phyloP scores from a whole-genome alignment of 2,113 vertebrate species.

The Microcebus jonahi region DNA sequence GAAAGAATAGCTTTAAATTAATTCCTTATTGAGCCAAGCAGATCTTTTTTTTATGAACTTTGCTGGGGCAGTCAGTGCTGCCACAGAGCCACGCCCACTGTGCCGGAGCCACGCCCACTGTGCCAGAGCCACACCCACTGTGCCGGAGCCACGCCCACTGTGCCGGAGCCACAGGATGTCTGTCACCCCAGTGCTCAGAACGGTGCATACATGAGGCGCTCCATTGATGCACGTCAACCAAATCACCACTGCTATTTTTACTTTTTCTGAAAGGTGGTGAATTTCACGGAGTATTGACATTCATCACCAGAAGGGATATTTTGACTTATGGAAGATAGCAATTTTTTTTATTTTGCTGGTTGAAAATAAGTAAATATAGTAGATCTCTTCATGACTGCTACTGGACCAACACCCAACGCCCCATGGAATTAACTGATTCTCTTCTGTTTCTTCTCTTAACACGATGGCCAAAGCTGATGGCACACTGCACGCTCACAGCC shows the following conservation, averaged over 20 bases:
- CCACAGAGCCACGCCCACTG: background rate
- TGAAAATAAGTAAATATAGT: background rate
- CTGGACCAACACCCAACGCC: background rate
- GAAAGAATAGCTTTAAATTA: slow-evolving; percentile 33
- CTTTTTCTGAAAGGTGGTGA: background rate
- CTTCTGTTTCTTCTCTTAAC: background rate
- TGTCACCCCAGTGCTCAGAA: no score
- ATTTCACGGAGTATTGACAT: background rate
- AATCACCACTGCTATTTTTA: background rate
- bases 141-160: background rate
- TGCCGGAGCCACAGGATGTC: background rate
- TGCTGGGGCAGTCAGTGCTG: background rate
- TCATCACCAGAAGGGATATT: background rate
- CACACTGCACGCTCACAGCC: no score
- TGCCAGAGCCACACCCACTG: no score
- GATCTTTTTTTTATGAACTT: background rate
- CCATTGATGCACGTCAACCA: background rate
- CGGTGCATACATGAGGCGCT: background rate
- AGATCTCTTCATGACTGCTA: background rate
- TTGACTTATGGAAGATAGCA: background rate
- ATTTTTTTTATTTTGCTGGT: background rate
- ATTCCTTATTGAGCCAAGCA: background rate
- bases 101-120: no score
- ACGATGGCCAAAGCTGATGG: background rate
- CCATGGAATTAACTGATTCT: background rate